Percentiles rank a stretch among this genome's conserved stretches.
These are phyloP conservation scores for Eumaeus atala DNA, from an alignment of 1,140 invertebrate genomes.

Conservation along the genomic window DNA sequence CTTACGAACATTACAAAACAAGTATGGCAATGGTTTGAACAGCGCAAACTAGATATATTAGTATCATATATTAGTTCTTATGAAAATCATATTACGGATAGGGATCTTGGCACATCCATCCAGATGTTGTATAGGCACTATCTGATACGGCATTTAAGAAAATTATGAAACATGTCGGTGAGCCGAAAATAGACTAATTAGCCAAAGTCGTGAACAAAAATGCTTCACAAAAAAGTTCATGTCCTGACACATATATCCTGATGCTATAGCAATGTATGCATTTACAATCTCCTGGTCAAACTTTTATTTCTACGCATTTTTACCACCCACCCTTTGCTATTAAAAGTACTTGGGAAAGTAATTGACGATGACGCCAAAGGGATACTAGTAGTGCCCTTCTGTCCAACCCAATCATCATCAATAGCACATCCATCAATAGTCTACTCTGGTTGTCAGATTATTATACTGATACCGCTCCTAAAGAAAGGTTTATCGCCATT, in stretches of 20 bases:
- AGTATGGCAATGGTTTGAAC: slow-evolving; percentile 14
- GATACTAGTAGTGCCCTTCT: slow-evolving; percentile 35
- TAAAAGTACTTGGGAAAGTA: slow-evolving; percentile 25
- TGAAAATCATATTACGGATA: slow-evolving; percentile 9
- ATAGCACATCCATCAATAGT: no score
- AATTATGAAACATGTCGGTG: slow-evolving; percentile 4
- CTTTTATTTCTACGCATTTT: slow-evolving; percentile 28
- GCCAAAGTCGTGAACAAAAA: slow-evolving; percentile 21
- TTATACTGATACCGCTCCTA: no score
- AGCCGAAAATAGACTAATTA: slow-evolving; percentile 20
- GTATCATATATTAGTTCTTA: slow-evolving; percentile 8
- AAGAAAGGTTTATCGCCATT: no score
- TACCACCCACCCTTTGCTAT: no score
- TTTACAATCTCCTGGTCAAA: no score
- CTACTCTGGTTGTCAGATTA: no score
- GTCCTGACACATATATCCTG: slow-evolving; percentile 21
- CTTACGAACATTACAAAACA: not conserved
- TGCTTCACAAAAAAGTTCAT: slow-evolving; percentile 19
- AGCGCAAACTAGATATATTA: not conserved
- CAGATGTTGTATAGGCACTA: slow-evolving; percentile 9
- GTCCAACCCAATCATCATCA: slow-evolving; percentile 30
- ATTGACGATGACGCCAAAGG: slow-evolving; percentile 29
- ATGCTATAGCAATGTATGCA: no score
- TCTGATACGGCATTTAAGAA: not conserved
- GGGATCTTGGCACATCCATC: slow-evolving; percentile 6